Conservation (phyloP, 2,797 vertebrate species). For the Poecilia gillii region DNA sequence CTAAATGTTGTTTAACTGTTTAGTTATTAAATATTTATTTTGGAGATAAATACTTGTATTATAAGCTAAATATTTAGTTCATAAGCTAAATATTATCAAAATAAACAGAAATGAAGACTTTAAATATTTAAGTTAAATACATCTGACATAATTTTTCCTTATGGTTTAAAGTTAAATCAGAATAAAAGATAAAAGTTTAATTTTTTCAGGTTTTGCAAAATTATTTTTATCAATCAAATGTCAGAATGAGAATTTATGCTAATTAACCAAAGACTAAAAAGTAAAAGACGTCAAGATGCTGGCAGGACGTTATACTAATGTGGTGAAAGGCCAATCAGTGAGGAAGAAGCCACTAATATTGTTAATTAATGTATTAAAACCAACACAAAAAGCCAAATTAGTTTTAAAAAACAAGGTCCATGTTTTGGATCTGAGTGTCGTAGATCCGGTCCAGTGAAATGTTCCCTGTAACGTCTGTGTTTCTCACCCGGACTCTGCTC, state of each 20-base stretch:
- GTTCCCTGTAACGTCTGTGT: neutral
- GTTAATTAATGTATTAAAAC: too few relatives aligned
- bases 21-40: too few relatives aligned
- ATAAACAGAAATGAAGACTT: neutral
- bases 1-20: too few relatives aligned
- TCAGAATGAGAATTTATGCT: neutral
- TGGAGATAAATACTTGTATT: neutral
- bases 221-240: neutral
- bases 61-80: too few relatives aligned
- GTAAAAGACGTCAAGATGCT: neutral
- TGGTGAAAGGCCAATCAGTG: neutral
- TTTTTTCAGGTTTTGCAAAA: neutral
- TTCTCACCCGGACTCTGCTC: conserved; percentile 92
- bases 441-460: too few relatives aligned
- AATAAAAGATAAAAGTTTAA: neutral
- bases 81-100: neutral
- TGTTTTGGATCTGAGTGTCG: neutral
- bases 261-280: neutral
- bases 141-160: neutral
- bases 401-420: neutral
- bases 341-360: neutral
- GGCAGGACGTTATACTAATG: neutral
- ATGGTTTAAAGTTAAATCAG: neutral
- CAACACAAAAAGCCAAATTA: neutral
- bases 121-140: neutral